phyloP scores from a whole-genome alignment of 2,113 vertebrate species.

The Grallaria varia region DNA sequence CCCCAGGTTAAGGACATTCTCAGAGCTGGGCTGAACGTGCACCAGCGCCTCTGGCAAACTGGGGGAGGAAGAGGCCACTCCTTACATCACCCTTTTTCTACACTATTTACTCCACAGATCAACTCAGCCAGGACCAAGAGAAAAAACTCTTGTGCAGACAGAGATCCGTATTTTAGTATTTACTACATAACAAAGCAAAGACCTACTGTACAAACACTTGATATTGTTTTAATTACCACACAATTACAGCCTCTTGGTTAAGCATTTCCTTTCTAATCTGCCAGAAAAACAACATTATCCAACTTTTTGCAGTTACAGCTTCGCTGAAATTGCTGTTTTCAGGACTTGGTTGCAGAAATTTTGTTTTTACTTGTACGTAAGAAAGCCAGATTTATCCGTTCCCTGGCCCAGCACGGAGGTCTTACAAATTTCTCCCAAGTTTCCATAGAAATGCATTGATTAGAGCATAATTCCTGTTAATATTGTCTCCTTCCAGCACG shows the following conservation, averaged over 20 bases:
- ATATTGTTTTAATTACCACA: neutral
- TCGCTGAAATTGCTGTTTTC: neutral
- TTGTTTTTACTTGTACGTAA: neutral
- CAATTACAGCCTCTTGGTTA: neutral
- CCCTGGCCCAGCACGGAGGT: slow-evolving; percentile 33
- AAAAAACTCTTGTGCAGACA: neutral
- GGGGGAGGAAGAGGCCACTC: neutral
- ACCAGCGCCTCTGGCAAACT: neutral
- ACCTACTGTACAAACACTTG: neutral
- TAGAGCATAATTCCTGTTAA: slow-evolving; percentile 83
- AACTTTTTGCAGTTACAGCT: neutral
- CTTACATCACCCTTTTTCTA: fast-evolving
- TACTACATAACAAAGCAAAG: neutral
- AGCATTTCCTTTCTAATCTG: neutral
- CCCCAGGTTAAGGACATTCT: neutral
- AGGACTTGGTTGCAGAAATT: slow-evolving; percentile 6
- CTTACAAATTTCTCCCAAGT: slow-evolving; percentile 79
- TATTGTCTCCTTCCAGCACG: slow-evolving; percentile 79
- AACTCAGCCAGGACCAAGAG: neutral
- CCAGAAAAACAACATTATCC: neutral
- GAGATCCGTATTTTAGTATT: fast-evolving
- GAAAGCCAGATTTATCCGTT: slow-evolving; percentile 9
- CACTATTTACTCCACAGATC: neutral
- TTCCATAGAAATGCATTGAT: slow-evolving; percentile 96
- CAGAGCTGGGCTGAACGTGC: fast-evolving